Percentiles rank a stretch among this genome's conserved stretches.
Conservation (phyloP, 1,140 invertebrate genomes). For the Penaeus vannamei region DNA sequence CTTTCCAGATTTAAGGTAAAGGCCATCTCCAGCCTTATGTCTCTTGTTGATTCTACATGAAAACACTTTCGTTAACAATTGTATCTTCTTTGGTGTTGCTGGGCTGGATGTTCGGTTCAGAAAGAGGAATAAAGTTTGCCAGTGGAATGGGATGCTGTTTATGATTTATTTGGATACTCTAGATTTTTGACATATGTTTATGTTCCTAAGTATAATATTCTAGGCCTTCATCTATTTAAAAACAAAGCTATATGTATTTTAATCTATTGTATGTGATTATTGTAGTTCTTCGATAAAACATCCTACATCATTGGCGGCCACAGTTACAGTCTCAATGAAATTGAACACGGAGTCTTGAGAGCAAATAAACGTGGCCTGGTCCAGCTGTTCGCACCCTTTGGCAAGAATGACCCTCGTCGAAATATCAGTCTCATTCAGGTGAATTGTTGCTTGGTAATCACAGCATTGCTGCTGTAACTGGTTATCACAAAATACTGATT, state of each 20-base stretch:
- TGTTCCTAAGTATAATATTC: no score
- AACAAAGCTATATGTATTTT: no score
- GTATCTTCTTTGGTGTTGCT: background rate
- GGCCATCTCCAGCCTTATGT: background rate
- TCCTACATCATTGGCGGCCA: constrained; percentile 63
- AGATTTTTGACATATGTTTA: no score
- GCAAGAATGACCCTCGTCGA: constrained; percentile 53
- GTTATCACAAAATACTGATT: no score
- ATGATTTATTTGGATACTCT: no score
- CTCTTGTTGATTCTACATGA: background rate
- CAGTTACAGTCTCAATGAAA: constrained; percentile 64
- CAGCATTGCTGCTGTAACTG: no score
- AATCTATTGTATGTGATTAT: background rate
- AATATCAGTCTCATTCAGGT: constrained; percentile 50
- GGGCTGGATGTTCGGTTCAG: no score
- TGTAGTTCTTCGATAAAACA: constrained; percentile 63
- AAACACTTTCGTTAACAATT: background rate
- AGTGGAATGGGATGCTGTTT: no score
- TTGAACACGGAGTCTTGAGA: constrained; percentile 66
- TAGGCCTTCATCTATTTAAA: no score
- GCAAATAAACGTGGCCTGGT: constrained; percentile 45
- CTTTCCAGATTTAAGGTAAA: constrained; percentile 46
- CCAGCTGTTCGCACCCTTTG: constrained; percentile 64
- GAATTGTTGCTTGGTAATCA: background rate
- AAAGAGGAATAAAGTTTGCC: no score